Base-by-base conservation (phyloP, 2,797 vertebrate species). In the Babyrousa celebensis region DNA sequence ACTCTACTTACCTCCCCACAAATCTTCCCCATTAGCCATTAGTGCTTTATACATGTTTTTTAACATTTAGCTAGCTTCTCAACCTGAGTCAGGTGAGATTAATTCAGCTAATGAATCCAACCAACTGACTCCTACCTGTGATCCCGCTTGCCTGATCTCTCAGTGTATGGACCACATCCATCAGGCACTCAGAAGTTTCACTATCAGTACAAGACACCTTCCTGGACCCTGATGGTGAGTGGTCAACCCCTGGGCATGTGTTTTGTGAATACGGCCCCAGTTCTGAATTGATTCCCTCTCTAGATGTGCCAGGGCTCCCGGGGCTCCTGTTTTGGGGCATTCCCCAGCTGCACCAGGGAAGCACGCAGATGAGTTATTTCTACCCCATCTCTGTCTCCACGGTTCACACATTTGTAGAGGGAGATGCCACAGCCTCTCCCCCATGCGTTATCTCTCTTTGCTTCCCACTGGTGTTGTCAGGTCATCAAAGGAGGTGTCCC, bases 161-260 rank as follows among this genome's bases (percentile, higher is more conserved):
- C 8, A 2, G 12, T 9, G 29, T 25, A 0, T 0, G 8, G 20
- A 12, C 27, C 9, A 7, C 10, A 1, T 48, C 43, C 43, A 48
- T 48, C 43, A 48, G 9, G 20, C 0, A 0, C 82, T 20, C 6
- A 17, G 43, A 60, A 43, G 62, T 36, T 58, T 43, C 43, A 1
- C 20, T 6, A 25, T 1, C 40, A 1, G 25, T 6, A 29, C 21
- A 56, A 43, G 52, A n/a, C 4, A 12, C 3, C 43, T n/a, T 54
- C 20, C 63, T 52, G 65, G 27, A 5, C 25, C 12, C 27, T 32
- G 0, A 2, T 5, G 71, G 65, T 62, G 75, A 62, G 43, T 29
- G 32, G 12, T 32, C 29, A 15, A 48, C 25, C 27, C 79, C 32
- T 1, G 3, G 63, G 43, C n/a, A 15, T 6, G 16, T 6, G 15